Percentiles rank a stretch among this genome's conserved stretches.
Conservation (phyloP, 2,797 vertebrate genomes). For the Periparus ater region DNA sequence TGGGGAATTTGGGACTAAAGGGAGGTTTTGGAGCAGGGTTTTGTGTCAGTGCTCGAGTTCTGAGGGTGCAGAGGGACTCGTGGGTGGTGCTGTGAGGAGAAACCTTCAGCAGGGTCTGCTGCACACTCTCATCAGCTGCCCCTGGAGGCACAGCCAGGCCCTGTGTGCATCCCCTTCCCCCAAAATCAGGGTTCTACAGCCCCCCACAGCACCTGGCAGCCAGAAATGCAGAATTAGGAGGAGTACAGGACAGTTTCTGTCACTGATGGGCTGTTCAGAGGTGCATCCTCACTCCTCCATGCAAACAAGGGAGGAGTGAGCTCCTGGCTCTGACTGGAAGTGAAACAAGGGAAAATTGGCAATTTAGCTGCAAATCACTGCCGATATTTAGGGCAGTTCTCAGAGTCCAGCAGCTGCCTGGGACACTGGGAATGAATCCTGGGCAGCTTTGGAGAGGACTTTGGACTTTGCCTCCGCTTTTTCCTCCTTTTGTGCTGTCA, state of each 20-base stretch:
- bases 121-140: background rate
- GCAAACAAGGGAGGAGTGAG: background rate
- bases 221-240: background rate
- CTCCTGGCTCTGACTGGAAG: background rate
- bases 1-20: background rate
- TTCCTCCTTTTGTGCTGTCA: background rate
- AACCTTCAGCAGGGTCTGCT: background rate
- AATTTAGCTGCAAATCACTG: background rate
- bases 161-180: background rate
- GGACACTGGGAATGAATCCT: background rate
- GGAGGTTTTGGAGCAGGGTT: background rate
- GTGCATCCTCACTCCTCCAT: fast-evolving
- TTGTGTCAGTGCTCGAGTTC: background rate
- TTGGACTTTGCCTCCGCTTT: background rate
- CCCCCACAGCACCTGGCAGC: background rate
- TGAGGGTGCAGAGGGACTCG: background rate
- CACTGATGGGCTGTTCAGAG: background rate
- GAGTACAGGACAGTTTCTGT: background rate
- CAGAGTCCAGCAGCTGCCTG: background rate
- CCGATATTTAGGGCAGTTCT: background rate
- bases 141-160: background rate
- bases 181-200: background rate
- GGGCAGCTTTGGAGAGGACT: background rate
- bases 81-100: background rate
- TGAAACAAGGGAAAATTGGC: background rate